phyloP scores from a whole-genome alignment of 1,140 invertebrate species.

The Drosophila novamexicana region DNA sequence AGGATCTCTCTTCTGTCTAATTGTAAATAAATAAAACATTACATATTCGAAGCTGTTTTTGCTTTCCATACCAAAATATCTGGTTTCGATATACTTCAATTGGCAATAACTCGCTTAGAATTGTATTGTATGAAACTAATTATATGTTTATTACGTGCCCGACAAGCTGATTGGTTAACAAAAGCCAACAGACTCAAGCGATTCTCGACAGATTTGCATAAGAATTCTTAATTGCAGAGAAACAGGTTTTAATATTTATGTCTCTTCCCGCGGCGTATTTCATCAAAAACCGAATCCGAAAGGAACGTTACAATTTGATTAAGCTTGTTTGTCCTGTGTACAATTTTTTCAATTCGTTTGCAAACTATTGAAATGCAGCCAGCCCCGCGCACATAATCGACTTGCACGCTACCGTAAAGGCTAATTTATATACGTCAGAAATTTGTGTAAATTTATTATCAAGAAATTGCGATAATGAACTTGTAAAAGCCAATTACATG shows the following conservation, averaged over 20 bases:
- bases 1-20: not conserved
- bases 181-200: conserved; percentile 15
- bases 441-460: not conserved
- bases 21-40: not conserved
- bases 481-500: conserved; percentile 55
- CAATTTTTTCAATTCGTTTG: not conserved
- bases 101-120: not conserved
- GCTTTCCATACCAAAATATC: no score
- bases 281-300: no score
- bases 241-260: conserved; percentile 30
- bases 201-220: conserved; percentile 12
- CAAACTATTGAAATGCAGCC: not conserved
- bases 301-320: not conserved
- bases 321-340: conserved; percentile 11
- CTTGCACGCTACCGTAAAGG: not conserved
- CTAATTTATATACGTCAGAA: not conserved
- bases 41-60: no score
- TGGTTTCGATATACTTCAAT: not conserved
- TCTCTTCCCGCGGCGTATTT: not conserved
- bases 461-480: conserved; percentile 65
- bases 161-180: not conserved
- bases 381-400: not conserved
- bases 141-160: not conserved
- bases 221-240: not conserved
- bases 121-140: not conserved